Percentiles rank a stretch among this genome's conserved stretches.
Evolutionary conservation across 2,113 vertebrate genomes (phyloP).

Genomic region (Telmatochromis bifrenatus): DNA sequence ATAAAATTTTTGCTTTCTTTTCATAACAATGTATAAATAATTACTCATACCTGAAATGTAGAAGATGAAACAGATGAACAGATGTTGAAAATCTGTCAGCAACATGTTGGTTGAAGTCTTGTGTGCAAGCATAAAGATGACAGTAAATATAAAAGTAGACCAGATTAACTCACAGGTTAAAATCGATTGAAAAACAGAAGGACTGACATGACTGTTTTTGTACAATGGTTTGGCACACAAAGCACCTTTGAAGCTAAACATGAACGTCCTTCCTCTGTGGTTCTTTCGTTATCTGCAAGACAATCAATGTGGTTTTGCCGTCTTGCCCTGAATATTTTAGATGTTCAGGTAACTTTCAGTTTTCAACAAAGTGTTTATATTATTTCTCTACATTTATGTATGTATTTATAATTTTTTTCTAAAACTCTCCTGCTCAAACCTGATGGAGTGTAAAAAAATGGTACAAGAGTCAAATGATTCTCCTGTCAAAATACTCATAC

Average conservation of each 20-base stretch:
- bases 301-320: accelerated
- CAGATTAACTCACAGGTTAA: background rate
- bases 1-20: accelerated
- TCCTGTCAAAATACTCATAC: background rate
- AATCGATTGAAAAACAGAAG: background rate
- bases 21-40: accelerated
- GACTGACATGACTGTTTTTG: background rate
- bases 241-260: background rate
- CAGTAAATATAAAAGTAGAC: background rate
- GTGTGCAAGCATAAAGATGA: background rate
- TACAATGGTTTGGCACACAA: background rate
- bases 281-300: background rate
- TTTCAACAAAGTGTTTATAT: background rate
- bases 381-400: background rate
- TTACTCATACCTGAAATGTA: background rate
- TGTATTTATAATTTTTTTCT: background rate
- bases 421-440: background rate
- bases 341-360: background rate
- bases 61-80: background rate
- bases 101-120: background rate
- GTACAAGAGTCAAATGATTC: background rate
- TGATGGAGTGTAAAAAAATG: background rate
- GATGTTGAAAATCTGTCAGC: background rate
- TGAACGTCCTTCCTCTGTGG: background rate
- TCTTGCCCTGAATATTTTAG: background rate